A percentile compares a stretch with the other conserved stretches of the same genome.
Conservation (phyloP, 2,113 vertebrate genomes). For the Gobius niger region DNA sequence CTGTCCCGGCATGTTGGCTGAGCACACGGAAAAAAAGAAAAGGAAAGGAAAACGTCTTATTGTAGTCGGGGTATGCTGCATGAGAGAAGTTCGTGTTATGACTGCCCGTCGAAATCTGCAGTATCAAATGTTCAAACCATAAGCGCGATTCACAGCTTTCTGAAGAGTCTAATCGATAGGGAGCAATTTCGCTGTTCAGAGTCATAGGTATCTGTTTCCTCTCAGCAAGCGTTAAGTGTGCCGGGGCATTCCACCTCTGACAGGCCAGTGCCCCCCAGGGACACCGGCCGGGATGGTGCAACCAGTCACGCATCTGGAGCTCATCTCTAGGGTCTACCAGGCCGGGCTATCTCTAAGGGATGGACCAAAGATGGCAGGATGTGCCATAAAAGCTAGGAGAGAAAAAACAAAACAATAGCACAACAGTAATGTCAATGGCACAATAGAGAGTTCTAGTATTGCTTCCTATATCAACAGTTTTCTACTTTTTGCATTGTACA, state of each 20-base stretch:
- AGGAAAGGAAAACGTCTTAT: background rate
- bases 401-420: background rate
- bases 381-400: background rate
- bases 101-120: conserved; percentile 47
- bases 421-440: too few species aligned
- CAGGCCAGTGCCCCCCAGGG: conserved; percentile 63
- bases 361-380: conserved; percentile 5
- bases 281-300: conserved; percentile 45
- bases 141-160: conserved; percentile 71
- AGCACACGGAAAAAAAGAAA: background rate
- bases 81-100: conserved; percentile 55
- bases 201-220: conserved; percentile 68
- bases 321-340: conserved; percentile 56
- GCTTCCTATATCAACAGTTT: too few species aligned
- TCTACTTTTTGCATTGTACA: too few species aligned
- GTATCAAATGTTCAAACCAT: conserved; percentile 73
- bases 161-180: conserved; percentile 59
- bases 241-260: conserved; percentile 72
- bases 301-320: conserved; percentile 69
- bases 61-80: conserved; percentile 22
- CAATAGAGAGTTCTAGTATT: too few species aligned
- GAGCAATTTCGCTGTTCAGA: conserved; percentile 53
- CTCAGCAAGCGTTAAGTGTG: conserved; percentile 71
- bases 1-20: conserved; percentile 27
- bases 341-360: conserved; percentile 57